These are phyloP conservation scores for Eulacestoma nigropectus DNA, from an alignment of 2,113 vertebrate species.

Conservation along the genomic window DNA sequence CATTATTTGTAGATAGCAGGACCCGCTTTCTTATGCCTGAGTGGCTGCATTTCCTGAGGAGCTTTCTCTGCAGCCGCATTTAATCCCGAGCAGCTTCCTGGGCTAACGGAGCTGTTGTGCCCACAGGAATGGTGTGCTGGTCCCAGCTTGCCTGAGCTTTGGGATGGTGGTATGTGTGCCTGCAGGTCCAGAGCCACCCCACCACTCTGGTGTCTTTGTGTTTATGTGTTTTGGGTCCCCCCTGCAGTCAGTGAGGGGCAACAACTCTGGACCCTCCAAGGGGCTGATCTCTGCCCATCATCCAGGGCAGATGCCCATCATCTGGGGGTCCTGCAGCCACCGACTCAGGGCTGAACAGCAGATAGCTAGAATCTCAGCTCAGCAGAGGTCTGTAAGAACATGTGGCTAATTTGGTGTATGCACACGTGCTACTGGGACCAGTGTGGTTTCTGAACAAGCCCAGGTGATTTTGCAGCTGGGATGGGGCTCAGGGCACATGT, in stretches of 20 bases:
- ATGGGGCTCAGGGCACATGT: neutral
- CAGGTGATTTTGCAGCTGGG: neutral
- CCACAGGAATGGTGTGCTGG: fast-evolving
- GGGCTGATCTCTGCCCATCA: neutral
- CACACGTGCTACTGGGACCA: fast-evolving
- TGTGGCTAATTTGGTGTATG: fast-evolving
- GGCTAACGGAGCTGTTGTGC: neutral
- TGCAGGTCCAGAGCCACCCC: neutral
- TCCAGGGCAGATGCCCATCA: neutral
- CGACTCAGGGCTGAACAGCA: neutral
- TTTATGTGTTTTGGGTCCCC: neutral
- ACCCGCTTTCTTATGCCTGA: neutral
- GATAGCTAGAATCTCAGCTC: neutral
- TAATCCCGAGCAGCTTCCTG: neutral
- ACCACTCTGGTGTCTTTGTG: neutral
- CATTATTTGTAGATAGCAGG: neutral
- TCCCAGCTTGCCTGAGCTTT: neutral
- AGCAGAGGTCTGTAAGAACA: neutral
- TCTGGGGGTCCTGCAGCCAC: neutral
- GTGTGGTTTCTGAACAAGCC: neutral
- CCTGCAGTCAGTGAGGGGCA: neutral
- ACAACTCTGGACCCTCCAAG: neutral
- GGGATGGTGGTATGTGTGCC: neutral
- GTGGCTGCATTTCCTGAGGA: neutral
- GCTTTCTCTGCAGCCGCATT: neutral